A percentile compares a stretch with the other conserved stretches of the same genome.
These are phyloP conservation scores for Drosophila prolongata DNA, from an alignment of 2,888 invertebrate species.

Conservation along the genomic window DNA sequence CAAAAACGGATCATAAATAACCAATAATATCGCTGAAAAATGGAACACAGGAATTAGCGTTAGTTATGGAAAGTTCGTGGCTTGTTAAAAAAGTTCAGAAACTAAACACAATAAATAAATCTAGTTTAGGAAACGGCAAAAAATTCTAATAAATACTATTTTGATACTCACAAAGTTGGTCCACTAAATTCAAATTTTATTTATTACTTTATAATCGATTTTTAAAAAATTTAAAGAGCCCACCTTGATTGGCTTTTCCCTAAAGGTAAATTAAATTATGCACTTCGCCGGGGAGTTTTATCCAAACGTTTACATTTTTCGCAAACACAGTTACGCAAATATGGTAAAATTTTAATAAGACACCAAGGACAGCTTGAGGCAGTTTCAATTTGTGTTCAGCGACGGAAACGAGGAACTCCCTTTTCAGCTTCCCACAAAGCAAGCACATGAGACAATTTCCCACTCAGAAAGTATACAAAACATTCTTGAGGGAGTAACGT, in stretches of 20 bases:
- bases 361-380: slow-evolving; percentile 12
- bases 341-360: slow-evolving; percentile 31
- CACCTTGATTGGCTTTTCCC: background rate
- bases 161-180: too few relatives aligned
- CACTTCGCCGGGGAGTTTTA: slow-evolving; percentile 1
- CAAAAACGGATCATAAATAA: too few relatives aligned
- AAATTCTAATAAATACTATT: background rate
- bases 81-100: too few relatives aligned
- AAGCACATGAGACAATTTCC: slow-evolving; percentile 12
- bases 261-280: slow-evolving; percentile 12
- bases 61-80: too few relatives aligned
- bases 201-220: too few relatives aligned
- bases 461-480: slow-evolving; percentile 2
- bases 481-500: slow-evolving; percentile 4
- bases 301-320: slow-evolving; percentile 8
- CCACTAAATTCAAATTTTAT: too few relatives aligned
- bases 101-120: too few relatives aligned
- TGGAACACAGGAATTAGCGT: too few relatives aligned
- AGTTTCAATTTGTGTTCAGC: slow-evolving; percentile 31
- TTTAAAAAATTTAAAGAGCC: too few relatives aligned
- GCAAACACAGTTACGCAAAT: slow-evolving; percentile 19
- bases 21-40: too few relatives aligned
- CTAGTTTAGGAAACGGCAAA: too few relatives aligned
- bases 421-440: slow-evolving; percentile 2
- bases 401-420: slow-evolving; percentile 4